phyloP scores from a whole-genome alignment of 2,797 vertebrate genomes.

The Acropternis orthonyx region DNA sequence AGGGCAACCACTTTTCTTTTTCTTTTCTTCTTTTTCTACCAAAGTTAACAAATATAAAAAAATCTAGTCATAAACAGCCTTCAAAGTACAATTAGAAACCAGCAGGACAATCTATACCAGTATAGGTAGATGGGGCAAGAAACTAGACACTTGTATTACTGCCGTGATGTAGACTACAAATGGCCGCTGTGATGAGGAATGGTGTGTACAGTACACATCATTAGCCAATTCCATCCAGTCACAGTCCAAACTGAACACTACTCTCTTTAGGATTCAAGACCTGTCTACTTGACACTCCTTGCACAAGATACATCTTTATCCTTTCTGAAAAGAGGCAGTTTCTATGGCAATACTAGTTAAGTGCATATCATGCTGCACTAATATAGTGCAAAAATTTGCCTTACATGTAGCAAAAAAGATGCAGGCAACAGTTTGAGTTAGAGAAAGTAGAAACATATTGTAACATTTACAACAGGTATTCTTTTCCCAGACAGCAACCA shows the following conservation, averaged over 20 bases:
- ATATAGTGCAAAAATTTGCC: slow-evolving; percentile 98
- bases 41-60: slow-evolving; percentile 82
- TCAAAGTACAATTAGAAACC: slow-evolving; percentile 78
- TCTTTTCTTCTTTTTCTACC: slow-evolving; percentile 74
- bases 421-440: slow-evolving; percentile 81
- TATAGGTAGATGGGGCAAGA: slow-evolving; percentile 73
- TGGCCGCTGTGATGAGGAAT: slow-evolving; percentile 66
- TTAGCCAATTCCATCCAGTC: slow-evolving; percentile 66
- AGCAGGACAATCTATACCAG: slow-evolving; percentile 64
- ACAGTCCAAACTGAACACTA: slow-evolving; percentile 75
- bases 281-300: slow-evolving; percentile 72
- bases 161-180: slow-evolving; percentile 76
- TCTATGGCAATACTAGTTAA: slow-evolving; percentile 91
- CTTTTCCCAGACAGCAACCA: slow-evolving; percentile 78
- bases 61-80: slow-evolving; percentile 79
- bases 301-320: slow-evolving; percentile 82
- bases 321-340: slow-evolving; percentile 88
- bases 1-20: slow-evolving; percentile 70
- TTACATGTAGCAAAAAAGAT: slow-evolving; percentile 84
- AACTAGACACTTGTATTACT: slow-evolving; percentile 77
- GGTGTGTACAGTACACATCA: slow-evolving; percentile 61
- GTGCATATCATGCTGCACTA: slow-evolving; percentile 98
- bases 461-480: slow-evolving; percentile 75
- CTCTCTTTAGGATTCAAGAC: slow-evolving; percentile 75
- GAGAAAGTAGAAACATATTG: slow-evolving; percentile 79